These are phyloP conservation scores for Hippocampus kuda DNA, from an alignment of 2,797 vertebrate genomes.

Conservation along the genomic window DNA sequence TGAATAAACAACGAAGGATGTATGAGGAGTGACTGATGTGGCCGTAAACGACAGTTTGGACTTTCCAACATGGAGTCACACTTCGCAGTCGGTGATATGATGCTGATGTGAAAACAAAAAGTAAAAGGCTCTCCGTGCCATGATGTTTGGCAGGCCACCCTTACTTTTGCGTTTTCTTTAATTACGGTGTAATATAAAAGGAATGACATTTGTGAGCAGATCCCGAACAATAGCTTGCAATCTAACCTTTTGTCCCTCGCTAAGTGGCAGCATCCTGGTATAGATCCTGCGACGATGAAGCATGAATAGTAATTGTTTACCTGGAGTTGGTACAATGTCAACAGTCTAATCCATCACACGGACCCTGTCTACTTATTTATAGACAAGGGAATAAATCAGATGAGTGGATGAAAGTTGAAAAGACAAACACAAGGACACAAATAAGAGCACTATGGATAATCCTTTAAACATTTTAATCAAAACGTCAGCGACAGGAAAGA, in stretches of 20 bases:
- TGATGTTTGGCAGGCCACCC: not conserved
- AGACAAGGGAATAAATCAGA: constrained; percentile 62
- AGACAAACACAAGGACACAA: constrained; percentile 65
- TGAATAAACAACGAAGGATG: constrained; percentile 51
- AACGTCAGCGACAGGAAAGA: constrained; percentile 53
- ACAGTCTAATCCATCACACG: constrained; percentile 59
- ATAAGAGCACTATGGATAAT: constrained; percentile 55
- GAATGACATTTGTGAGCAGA: constrained; percentile 52
- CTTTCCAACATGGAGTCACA: constrained; percentile 29
- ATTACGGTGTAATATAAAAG: constrained; percentile 22
- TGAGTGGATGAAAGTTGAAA: constrained; percentile 60
- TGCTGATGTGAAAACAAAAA: constrained; percentile 1
- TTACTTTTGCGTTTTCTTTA: constrained; percentile 17
- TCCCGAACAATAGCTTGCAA: constrained; percentile 48
- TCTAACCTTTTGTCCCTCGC: constrained; percentile 56
- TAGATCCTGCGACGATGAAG: constrained; percentile 58
- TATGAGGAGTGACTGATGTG: constrained; percentile 27
- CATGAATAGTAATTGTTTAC: constrained; percentile 68
- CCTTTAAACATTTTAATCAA: constrained; percentile 65
- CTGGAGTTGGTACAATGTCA: constrained; percentile 64
- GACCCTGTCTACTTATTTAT: constrained; percentile 59
- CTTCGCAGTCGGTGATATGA: constrained; percentile 11
- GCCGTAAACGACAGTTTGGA: constrained; percentile 17
- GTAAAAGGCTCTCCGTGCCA: not conserved
- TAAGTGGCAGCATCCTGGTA: constrained; percentile 65